Evolutionary conservation across 2,113 vertebrate genomes (phyloP).

Genomic region (Sinocyclocheilus grahami): DNA sequence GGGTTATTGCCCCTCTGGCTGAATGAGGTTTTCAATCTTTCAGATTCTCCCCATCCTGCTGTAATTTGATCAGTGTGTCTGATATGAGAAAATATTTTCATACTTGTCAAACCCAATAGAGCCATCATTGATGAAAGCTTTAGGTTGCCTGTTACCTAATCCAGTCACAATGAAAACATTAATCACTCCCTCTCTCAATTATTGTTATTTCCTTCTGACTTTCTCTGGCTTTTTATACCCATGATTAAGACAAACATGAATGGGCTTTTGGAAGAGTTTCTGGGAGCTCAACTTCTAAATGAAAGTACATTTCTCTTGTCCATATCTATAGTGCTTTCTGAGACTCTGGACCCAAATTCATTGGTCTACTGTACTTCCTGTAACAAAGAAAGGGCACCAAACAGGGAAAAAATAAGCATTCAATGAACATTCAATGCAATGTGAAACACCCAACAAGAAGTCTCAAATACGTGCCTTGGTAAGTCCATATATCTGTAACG

Average conservation of each 20-base stretch:
- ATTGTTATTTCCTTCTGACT: slow-evolving; percentile 15
- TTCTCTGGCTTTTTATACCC: neutral
- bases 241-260: slow-evolving; percentile 21
- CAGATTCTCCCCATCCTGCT: slow-evolving; percentile 16
- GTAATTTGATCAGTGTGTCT: slow-evolving; percentile 34
- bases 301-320: neutral
- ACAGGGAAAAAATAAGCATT: neutral
- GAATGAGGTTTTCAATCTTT: slow-evolving; percentile 23
- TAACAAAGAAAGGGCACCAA: neutral
- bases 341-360: neutral
- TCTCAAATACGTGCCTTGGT: neutral
- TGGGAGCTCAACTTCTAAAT: neutral
- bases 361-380: neutral
- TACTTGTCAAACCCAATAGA: slow-evolving; percentile 34
- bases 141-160: slow-evolving; percentile 21
- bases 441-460: neutral
- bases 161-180: slow-evolving; percentile 32
- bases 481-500: too few relatives aligned
- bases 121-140: slow-evolving; percentile 16
- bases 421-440: neutral
- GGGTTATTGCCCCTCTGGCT: neutral
- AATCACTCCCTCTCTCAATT: slow-evolving; percentile 41
- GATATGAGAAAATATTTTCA: slow-evolving; percentile 29
- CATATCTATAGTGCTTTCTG: neutral
- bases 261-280: neutral